Percentiles rank a stretch among this genome's conserved stretches.
Conservation (phyloP, 1,140 invertebrate species). For the Phortica variegata region DNA sequence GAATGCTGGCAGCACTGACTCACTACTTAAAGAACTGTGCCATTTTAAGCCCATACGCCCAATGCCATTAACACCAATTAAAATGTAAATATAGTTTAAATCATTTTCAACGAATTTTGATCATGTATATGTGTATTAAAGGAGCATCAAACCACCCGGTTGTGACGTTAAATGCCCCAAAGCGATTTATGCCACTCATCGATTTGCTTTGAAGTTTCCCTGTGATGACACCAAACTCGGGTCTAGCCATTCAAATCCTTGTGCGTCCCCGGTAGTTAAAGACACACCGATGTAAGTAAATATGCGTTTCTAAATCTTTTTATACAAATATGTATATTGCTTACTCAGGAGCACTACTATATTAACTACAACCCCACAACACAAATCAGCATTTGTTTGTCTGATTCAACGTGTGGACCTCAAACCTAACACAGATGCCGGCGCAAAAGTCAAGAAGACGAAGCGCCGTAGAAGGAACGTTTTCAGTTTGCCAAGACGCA, state of each 20-base stretch:
- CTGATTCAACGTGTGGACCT: too few relatives aligned
- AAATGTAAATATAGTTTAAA: slow-evolving; percentile 31
- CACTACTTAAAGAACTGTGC: slow-evolving; percentile 63
- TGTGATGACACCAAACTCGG: too few relatives aligned
- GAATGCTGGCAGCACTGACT: slow-evolving; percentile 60
- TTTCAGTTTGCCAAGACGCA: not conserved
- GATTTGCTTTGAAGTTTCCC: too few relatives aligned
- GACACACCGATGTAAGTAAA: slow-evolving; percentile 41
- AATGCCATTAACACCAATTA: slow-evolving; percentile 57
- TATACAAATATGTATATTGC: too few relatives aligned
- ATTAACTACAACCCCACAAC: too few relatives aligned
- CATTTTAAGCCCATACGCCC: slow-evolving; percentile 64
- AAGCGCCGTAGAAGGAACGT: not conserved
- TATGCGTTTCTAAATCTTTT: not conserved
- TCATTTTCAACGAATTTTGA: not conserved
- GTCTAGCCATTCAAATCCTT: too few relatives aligned
- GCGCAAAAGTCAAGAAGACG: not conserved
- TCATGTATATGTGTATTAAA: not conserved
- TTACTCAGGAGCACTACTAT: too few relatives aligned
- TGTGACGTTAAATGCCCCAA: slow-evolving; percentile 43
- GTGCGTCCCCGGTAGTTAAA: slow-evolving; percentile 11
- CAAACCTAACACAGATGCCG: too few relatives aligned
- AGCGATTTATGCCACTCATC: slow-evolving; percentile 23
- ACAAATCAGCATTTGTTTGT: too few relatives aligned
- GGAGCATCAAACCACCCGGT: slow-evolving; percentile 40